Conservation (phyloP, 2,797 vertebrate genomes). For the Acanthurus lineatus region DNA sequence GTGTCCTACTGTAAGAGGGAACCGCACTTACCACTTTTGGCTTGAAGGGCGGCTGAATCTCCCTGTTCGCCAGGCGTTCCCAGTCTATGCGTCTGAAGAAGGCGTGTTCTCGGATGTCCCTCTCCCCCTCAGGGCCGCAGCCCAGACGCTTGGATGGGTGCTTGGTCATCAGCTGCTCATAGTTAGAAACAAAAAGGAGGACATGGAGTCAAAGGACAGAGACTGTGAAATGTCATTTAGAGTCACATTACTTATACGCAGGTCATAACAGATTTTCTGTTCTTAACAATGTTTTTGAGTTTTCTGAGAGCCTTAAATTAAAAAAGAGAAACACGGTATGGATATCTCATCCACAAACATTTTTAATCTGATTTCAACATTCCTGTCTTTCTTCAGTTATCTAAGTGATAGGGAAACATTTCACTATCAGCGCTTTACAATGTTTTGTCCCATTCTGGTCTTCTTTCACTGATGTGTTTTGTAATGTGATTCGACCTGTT, state of each 20-base stretch:
- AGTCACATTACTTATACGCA: neutral
- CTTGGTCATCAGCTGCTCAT: conserved; percentile 93
- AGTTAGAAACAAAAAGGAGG: neutral
- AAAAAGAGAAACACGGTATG: neutral
- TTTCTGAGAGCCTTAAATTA: neutral
- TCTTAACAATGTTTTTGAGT: neutral
- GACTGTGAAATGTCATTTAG: neutral
- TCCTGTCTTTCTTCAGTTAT: neutral
- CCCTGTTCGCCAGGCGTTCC: conserved; percentile 92
- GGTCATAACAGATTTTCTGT: neutral
- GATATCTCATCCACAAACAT: neutral
- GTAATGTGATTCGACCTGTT: conserved; percentile 27
- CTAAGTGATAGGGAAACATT: neutral
- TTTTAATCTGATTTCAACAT: neutral
- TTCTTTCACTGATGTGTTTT: conserved; percentile 35
- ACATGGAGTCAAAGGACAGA: conserved; percentile 24
- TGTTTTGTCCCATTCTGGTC: conserved; percentile 4
- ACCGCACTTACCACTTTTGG: conserved; percentile 93
- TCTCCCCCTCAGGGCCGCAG: conserved; percentile 91
- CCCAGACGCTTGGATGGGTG: conserved; percentile 95
- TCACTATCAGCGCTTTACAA: neutral
- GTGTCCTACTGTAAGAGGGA: neutral
- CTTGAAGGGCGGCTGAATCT: conserved; percentile 97
- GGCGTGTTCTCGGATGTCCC: conserved; percentile 93
- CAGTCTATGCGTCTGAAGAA: conserved; percentile 99